Percentiles rank a stretch among this genome's conserved stretches.
These are phyloP conservation scores for Sphinx pinastri DNA, from an alignment of 2,888 invertebrate genomes.

Conservation along the genomic window DNA sequence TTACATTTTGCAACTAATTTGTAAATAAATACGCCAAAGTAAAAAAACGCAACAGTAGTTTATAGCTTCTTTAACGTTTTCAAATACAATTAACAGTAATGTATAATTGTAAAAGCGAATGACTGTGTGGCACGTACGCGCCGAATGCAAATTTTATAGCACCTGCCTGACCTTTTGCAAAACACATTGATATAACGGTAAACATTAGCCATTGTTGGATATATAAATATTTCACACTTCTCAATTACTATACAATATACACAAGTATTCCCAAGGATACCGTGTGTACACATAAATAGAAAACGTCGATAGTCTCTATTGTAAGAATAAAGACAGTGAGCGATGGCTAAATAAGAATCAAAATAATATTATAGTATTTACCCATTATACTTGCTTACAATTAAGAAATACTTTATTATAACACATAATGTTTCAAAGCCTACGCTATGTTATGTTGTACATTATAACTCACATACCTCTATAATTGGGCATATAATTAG, in stretches of 20 bases:
- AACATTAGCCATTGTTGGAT: background rate
- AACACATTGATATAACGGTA: background rate
- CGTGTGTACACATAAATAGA: background rate
- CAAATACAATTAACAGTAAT: slow-evolving; percentile 22
- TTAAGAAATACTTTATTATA: no score
- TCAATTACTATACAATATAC: background rate
- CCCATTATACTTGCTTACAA: no score
- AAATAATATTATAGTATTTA: background rate
- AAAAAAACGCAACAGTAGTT: slow-evolving; percentile 27
- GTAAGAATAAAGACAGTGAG: background rate
- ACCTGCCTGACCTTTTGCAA: slow-evolving; percentile 17
- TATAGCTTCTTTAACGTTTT: slow-evolving; percentile 29
- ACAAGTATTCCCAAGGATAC: background rate
- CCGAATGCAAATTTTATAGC: slow-evolving; percentile 1
- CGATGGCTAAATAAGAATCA: background rate
- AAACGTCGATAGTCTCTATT: background rate
- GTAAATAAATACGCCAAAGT: slow-evolving; percentile 7
- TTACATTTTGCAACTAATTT: slow-evolving; percentile 18
- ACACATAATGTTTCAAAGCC: background rate
- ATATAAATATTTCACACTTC: slow-evolving; percentile 14
- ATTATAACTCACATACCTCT: background rate
- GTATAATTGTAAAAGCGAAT: slow-evolving; percentile 23
- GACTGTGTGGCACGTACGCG: background rate
- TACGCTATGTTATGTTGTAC: background rate
- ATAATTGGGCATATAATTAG: slow-evolving; percentile 1